phyloP scores from a whole-genome alignment of 2,888 invertebrate species.

The Mimumesa dahlbomi region DNA sequence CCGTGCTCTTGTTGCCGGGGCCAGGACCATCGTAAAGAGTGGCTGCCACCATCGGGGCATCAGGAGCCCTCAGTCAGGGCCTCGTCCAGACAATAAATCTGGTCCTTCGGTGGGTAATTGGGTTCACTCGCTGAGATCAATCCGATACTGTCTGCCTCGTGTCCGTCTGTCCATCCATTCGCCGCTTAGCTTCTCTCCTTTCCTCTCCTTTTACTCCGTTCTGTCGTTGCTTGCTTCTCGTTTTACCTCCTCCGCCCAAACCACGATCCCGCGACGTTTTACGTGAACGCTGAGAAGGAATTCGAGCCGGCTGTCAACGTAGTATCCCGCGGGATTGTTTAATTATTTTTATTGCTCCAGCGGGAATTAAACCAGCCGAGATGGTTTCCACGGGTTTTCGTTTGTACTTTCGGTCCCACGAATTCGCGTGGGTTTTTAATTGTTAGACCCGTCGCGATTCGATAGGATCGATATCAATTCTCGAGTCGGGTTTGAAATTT shows the following conservation, averaged over 20 bases:
- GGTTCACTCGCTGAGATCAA: conserved; percentile 80
- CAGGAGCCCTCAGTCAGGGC: conserved; percentile 73
- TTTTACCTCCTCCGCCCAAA: conserved; percentile 24
- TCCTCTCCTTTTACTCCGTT: conserved; percentile 26
- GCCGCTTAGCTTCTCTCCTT: conserved; percentile 54
- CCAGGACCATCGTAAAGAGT: conserved; percentile 70
- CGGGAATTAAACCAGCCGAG: no score
- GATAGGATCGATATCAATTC: no score
- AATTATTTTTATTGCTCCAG: conserved; percentile 63
- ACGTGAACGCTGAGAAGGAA: conserved; percentile 44
- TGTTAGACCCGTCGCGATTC: no score
- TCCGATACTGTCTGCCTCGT: conserved; percentile 80
- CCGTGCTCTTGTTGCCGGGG: conserved; percentile 56
- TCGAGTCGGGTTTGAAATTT: no score
- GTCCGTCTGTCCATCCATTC: conserved; percentile 76
- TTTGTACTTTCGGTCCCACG: no score
- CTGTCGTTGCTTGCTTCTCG: conserved; percentile 13
- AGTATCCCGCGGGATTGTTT: conserved; percentile 41
- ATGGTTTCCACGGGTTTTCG: no score
- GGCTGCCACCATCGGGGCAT: conserved; percentile 74
- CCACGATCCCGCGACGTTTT: conserved; percentile 36
- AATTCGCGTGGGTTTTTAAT: no score
- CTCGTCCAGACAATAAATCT: conserved; percentile 79
- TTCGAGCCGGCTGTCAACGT: conserved; percentile 43
- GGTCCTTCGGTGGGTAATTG: conserved; percentile 78